Evolutionary conservation across 2,113 vertebrate genomes (phyloP), one percentile per base, ranked within the genome.

Genomic region (Strigops habroptila): DNA sequence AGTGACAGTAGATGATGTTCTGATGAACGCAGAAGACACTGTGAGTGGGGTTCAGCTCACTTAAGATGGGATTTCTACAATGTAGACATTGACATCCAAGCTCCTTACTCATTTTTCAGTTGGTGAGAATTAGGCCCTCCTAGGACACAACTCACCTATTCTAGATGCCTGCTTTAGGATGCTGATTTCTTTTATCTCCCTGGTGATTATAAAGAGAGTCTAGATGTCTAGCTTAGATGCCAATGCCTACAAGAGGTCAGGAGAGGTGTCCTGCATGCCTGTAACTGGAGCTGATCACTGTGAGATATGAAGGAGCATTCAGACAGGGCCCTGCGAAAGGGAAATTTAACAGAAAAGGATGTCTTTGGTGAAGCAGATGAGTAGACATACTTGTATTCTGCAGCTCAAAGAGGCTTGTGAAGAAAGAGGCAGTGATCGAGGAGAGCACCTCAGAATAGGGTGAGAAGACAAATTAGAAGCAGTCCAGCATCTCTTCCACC

Each of bases 191-290:
- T 84, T 86, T 75, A 92, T 43, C 31, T 93, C 52, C 52, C 30
- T 65, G 14, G 69, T 60, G 65, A 89, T 92, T 93, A 92, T 49
- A 53, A 67, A 55, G 62, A 77, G 62, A 86, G 79, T 77, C 88
- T 71, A 93, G 81, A 87, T 95, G 89, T 92, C 93, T 95, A 88
- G 62, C 77, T 95, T 22, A 87, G 81, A 93, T 92, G 80, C 78
- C 64, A 30, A 1, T 37, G 76, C 53, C 79, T 90, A 6, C 41
- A 88, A 1, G 21, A 62, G 48, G 19, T 84, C 35, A 64, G 82
- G 53, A 91, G 78, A 57, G 13, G 31, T 93, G 82, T 76, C 37
- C 67, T 87, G 43, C 2, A 0, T 18, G n/a, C 25, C 46, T 0
- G 7, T 93, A 79, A 83, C 55, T 94, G 39, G 60, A 77, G 39